phyloP scores from a whole-genome alignment of 2,888 invertebrate species.

The Protonemura montana region DNA sequence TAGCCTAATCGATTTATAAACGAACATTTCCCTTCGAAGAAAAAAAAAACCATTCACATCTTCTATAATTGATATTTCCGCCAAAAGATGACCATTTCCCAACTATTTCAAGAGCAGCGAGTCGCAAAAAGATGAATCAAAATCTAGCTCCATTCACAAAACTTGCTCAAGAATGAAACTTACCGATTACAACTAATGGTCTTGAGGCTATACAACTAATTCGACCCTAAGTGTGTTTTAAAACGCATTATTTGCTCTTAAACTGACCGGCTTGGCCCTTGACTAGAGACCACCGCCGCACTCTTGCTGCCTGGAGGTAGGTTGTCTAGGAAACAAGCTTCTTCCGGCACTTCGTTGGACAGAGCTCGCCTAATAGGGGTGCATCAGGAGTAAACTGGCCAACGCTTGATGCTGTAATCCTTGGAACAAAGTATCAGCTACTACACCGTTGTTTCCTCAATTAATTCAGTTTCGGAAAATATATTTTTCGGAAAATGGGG shows the following conservation, averaged over 20 bases:
- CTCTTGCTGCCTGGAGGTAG: neutral
- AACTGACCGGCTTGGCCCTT: neutral
- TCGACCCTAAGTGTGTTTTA: neutral
- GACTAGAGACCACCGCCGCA: neutral
- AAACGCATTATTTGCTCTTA: neutral
- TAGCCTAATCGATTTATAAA: neutral
- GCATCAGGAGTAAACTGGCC: neutral
- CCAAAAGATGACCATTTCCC: neutral
- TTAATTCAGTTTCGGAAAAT: neutral
- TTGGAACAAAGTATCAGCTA: neutral
- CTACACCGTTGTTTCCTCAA: neutral
- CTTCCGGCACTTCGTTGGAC: neutral
- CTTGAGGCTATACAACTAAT: neutral
- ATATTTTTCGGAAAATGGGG: no score
- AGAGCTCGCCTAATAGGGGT: neutral
- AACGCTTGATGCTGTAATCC: neutral
- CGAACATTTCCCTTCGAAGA: neutral
- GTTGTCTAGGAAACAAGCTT: neutral
- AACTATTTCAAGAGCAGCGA: neutral
- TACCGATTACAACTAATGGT: neutral
- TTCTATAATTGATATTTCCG: neutral
- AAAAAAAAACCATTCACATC: neutral
- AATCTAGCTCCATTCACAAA: neutral
- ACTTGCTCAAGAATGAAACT: neutral
- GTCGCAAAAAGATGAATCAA: neutral